Conservation (phyloP, 2,797 vertebrate species). For the Kryptopterus vitreolus region DNA sequence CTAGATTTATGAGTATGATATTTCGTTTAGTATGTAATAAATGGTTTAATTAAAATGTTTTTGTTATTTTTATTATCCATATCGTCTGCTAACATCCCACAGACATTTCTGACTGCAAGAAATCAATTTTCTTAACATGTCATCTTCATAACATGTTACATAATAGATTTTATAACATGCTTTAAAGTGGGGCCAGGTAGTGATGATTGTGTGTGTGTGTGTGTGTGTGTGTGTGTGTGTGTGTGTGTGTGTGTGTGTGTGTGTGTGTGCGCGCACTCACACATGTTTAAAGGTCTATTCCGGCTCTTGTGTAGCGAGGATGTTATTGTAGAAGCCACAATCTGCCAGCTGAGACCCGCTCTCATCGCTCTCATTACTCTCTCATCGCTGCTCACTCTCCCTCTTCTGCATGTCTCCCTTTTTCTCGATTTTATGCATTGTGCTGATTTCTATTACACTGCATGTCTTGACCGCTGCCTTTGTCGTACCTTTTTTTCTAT, state of each 20-base stretch:
- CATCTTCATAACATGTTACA: not conserved
- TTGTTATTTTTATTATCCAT: no score
- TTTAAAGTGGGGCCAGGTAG: not conserved
- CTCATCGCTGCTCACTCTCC: conserved; percentile 19
- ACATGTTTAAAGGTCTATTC: conserved; percentile 17
- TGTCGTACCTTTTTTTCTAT: not conserved
- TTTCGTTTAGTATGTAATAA: no score
- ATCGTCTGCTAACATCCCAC: not conserved
- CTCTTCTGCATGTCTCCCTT: not conserved
- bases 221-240: not conserved
- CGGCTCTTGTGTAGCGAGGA: conserved; percentile 10
- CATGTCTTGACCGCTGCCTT: not conserved
- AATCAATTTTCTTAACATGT: not conserved
- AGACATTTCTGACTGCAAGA: not conserved
- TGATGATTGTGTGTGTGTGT: conserved; percentile 3
- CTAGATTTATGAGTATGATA: no score
- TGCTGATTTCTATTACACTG: not conserved
- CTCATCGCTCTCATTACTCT: not conserved
- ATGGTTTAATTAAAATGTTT: no score
- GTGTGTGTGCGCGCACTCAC: conserved; percentile 35
- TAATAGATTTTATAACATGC: not conserved
- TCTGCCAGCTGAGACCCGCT: conserved; percentile 55
- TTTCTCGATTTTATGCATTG: not conserved
- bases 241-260: conserved; percentile 25
- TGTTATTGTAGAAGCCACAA: conserved; percentile 44